Base-by-base conservation (phyloP, 2,888 invertebrate species). In the Cynaeus angustus region DNA sequence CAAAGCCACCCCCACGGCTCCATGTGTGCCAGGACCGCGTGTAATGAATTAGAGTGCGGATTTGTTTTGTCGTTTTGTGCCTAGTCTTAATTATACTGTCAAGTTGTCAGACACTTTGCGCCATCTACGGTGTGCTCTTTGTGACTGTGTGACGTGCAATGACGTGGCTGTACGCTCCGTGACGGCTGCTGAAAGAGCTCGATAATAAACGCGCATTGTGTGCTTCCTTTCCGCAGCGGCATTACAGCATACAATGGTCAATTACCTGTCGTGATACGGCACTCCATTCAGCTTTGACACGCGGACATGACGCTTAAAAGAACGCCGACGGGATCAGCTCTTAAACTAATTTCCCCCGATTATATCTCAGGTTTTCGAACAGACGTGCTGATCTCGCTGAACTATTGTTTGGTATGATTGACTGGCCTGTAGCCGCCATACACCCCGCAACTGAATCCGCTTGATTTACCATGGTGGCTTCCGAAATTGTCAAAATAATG, bases 191-290 rank as follows among this genome's bases (percentile, higher is more conserved):
- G 83, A 83, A 83, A 82, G 82, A 79, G 72, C 78, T 53, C 81
- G 82, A 82, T 82, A 82, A 82, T 82, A 82, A 80, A 80, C 81
- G 81, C 76, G 79, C 80, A 83, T 83, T 83, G 82, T 83, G 76
- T 75, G 80, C 81, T 82, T 83, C 81, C 81, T 82, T 81, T 80
- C 79, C 79, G 77, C 75, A 74, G 77, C 77, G 74, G 79, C 77
- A 80, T 79, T 80, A 79, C 77, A 67, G 73, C 73, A 75, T 79
- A 83, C 83, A 83, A 83, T 83, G 81, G 83, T 82, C 83, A 82
- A 83, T 83, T 83, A 83, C 82, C 82, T 82, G 82, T 81, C 81
- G 82, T 81, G 81, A 82, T 82, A 81, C 80, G 74, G 72, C 70
- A 71, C 68, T 69, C 74, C 62, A 73, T 74, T 75, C 72, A 73